phyloP scores from a whole-genome alignment of 2,888 invertebrate species.

The Eutolmus rufibarbis region DNA sequence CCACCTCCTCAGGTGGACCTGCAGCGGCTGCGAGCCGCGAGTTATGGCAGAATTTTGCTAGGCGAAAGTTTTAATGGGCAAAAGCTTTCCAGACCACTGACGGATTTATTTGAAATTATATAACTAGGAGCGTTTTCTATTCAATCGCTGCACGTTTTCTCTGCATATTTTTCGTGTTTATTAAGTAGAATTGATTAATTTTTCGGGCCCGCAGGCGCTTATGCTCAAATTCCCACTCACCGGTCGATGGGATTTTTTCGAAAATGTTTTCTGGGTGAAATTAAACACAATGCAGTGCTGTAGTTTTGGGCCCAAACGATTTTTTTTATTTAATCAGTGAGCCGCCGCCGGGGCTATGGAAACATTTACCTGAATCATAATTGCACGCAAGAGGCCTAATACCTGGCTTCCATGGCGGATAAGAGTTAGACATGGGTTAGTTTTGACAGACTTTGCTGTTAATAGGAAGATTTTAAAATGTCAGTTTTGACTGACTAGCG shows the following conservation, averaged over 20 bases:
- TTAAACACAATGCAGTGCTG: background rate
- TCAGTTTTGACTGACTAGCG: background rate
- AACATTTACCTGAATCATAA: background rate
- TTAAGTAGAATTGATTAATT: background rate
- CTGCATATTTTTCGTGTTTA: constrained; percentile 12
- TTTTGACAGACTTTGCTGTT: background rate
- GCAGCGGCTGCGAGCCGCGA: background rate
- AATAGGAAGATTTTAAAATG: background rate
- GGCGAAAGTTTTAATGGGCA: constrained; percentile 11
- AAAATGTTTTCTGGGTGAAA: background rate
- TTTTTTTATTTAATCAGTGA: background rate
- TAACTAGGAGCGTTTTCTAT: constrained; percentile 2
- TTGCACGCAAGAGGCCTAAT: background rate
- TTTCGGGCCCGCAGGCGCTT: background rate
- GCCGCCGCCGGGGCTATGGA: background rate
- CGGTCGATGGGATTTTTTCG: background rate
- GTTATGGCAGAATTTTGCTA: constrained; percentile 24
- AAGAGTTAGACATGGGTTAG: background rate
- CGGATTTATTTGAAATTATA: constrained; percentile 13
- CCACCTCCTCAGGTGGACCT: background rate
- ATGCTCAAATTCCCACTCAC: background rate
- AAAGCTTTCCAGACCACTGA: constrained; percentile 23
- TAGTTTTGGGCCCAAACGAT: background rate
- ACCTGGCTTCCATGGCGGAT: background rate
- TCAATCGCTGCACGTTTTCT: background rate